Evolutionary conservation across 2,888 invertebrate genomes (phyloP).

Genomic region (Brassicogethes aeneus): DNA sequence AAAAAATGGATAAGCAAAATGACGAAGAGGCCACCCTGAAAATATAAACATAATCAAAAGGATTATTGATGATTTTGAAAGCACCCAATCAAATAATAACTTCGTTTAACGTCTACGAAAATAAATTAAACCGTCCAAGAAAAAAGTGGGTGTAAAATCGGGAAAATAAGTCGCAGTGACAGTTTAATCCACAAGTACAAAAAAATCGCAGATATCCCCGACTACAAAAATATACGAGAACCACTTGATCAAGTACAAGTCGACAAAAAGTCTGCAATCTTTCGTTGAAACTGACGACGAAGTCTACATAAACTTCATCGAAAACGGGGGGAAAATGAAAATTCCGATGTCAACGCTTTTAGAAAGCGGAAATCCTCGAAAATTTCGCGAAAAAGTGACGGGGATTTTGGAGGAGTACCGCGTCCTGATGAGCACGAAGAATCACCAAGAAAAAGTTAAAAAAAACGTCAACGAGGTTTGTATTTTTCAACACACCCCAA

Average conservation of each 20-base stretch:
- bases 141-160: constrained; percentile 15
- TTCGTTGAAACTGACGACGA: constrained; percentile 28
- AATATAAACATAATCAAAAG: constrained; percentile 36
- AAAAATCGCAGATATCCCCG: constrained; percentile 27
- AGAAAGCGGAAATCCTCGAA: constrained; percentile 17
- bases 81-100: constrained; percentile 5
- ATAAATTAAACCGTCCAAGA: constrained; percentile 3
- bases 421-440: constrained; percentile 24
- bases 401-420: constrained; percentile 24
- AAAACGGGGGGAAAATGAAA: constrained; percentile 28
- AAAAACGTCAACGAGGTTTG: constrained; percentile 35
- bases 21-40: constrained; percentile 15
- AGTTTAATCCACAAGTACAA: constrained; percentile 27
- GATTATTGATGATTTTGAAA: constrained; percentile 34
- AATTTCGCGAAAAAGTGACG: no score
- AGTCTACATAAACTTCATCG: constrained; percentile 32
- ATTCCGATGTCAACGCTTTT: constrained; percentile 10
- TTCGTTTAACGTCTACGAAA: constrained; percentile 9
- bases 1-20: background rate
- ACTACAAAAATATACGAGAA: constrained; percentile 26
- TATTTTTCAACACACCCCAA: constrained; percentile 8
- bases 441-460: constrained; percentile 28
- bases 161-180: constrained; percentile 28
- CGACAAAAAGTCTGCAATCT: constrained; percentile 23
- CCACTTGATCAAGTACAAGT: constrained; percentile 19